Evolutionary conservation across 1,140 invertebrate species (phyloP), one percentile per base, ranked within the genome.

Genomic region (Solenopsis invicta): DNA sequence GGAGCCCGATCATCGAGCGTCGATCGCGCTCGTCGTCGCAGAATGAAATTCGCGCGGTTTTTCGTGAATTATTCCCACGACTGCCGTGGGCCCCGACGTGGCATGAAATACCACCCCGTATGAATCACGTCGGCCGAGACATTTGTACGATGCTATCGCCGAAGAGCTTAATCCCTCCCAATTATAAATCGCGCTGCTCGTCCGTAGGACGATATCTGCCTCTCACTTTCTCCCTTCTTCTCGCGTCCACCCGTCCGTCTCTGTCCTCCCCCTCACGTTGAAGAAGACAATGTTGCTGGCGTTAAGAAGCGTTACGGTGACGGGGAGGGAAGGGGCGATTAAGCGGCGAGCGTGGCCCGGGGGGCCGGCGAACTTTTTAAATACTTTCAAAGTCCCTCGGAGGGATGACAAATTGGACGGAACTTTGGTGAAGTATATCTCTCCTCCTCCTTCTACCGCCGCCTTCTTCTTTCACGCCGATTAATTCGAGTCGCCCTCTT

Each of bases 321-420:
- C 52, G 69, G 54, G 59, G 37, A 52, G 75, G 12, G 54, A 71
- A 18, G 71, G 50, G 67, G 76, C 81, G 89, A 91, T 91, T 90
- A 91, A 91, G 81, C 82, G 82, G 56, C 77, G 76, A 84, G 76
- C 86, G 62, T 87, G 87, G 89, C 89, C 80, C 82, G 61, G 56
- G 77, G 89, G 80, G 86, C 2, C 48, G 87, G 77, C n/a, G 37
- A 91, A 91, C 89, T 91, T 91, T 91, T 91, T 91, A 91, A 91
- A 91, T 91, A 91, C 89, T 91, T 91, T 90, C 89, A 34, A 91
- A 91, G 86, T 91, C 85, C 54, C 87, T 74, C 76, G 48, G 80
- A 86, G 84, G 72, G 82, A 91, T 91, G 89, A 91, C 89, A 91
- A 91, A 91, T 91, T 91, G 89, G 89, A 88, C 82, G 87, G 85